Base-by-base conservation (phyloP, 1,140 invertebrate genomes). In the Drosophila miranda region DNA sequence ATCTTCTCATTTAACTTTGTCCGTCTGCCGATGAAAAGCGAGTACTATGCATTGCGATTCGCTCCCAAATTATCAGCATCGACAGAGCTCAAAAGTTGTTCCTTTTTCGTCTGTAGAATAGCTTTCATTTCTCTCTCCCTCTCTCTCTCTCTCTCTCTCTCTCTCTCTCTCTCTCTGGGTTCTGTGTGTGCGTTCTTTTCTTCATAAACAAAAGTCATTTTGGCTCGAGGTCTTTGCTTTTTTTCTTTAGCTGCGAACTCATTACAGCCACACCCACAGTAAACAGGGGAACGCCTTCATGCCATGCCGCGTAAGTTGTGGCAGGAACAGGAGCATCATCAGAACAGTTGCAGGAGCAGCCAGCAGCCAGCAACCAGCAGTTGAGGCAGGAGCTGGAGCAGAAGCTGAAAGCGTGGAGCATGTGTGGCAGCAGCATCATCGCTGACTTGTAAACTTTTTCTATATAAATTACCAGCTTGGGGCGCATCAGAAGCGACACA, bases 401-500 rank as follows among this genome's bases (percentile, higher is more conserved):
- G 34, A 34, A 34, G 34, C 34, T 38, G 11, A 64, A 61, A 48
- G 23, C 28, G 26, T 43, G 26, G 42, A 70, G 46, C 66, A 57
- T 76, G 62, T 83, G 80, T 69, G 55, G 38, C 34, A 38, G 34
- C 34, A 38, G 11, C 34, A 38, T 30, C 28, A 30, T 38, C 48
- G 49, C 41, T 19, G 49, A 38, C 68, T 63, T 62, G 56, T 30
- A 77, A 82, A 81, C 53, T 86, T 86, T 77, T 73, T 67, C 66
- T 49, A 82, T 70, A 55, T 67, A 86, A 83, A 86, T 84, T 86
- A 62, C 64, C 64, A 76, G 73, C 74, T 82, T 49, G 77, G 43
- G 56, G 44, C 73, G 72, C 77, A 72, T 66, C 70, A 48, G 26
- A 53, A 43, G 30, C 49, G 53, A 63, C 71, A 66, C 53, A 16